Evolutionary conservation across 2,888 invertebrate species (phyloP).

Genomic region (Tolmerus cingulatus): DNA sequence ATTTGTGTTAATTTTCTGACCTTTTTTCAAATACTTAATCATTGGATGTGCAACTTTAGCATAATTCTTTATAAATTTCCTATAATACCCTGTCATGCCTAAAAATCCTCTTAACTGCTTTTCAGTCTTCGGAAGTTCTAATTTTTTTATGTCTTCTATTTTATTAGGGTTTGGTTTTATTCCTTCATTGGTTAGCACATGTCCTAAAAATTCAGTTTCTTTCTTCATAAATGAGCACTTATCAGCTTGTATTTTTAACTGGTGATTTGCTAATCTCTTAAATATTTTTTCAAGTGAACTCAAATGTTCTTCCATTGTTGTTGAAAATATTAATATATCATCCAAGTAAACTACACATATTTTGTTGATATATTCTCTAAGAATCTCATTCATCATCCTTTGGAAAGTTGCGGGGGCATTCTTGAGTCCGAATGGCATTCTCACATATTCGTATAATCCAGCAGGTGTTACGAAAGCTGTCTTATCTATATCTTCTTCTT

Average conservation of each 20-base stretch:
- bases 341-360: constrained; percentile 17
- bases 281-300: not conserved
- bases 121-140: no score
- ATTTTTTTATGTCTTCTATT: no score
- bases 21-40: no score
- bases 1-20: no score
- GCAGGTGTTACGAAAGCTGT: no score
- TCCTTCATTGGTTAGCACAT: not conserved
- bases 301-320: not conserved
- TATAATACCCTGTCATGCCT: no score
- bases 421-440: no score
- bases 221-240: constrained; percentile 3
- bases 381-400: not conserved
- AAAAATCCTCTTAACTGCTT: no score
- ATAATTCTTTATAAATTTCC: no score
- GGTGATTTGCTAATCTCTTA: not conserved
- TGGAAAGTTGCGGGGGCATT: not conserved
- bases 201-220: constrained; percentile 12
- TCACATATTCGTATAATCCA: no score
- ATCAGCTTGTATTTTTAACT: not conserved
- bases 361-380: constrained; percentile 20
- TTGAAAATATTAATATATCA: not conserved
- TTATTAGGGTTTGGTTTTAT: not conserved
- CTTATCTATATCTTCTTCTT: not conserved
- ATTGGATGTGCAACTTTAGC: not conserved